phyloP scores from a whole-genome alignment of 2,113 vertebrate genomes.

The Tapirus terrestris region DNA sequence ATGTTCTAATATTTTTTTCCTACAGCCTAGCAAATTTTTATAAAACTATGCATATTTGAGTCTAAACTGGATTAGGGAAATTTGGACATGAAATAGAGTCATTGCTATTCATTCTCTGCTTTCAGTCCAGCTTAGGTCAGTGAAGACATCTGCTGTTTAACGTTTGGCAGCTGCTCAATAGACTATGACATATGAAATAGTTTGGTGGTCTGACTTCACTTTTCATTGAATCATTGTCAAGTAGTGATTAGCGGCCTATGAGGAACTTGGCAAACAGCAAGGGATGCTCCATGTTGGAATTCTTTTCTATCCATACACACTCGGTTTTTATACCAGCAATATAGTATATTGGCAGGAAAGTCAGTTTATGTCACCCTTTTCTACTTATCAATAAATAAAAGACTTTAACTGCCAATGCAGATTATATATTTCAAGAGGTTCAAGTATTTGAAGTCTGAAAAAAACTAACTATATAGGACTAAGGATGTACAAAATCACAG shows the following conservation, averaged over 20 bases:
- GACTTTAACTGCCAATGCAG: slow-evolving; percentile 47
- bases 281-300: slow-evolving; percentile 47
- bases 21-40: not conserved
- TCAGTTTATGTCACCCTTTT: slow-evolving; percentile 48
- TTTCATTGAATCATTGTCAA: slow-evolving; percentile 56
- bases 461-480: not conserved
- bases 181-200: slow-evolving; percentile 6
- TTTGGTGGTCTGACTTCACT: slow-evolving; percentile 56
- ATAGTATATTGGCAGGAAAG: slow-evolving; percentile 59
- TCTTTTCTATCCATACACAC: not conserved
- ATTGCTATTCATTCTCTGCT: not conserved
- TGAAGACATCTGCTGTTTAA: slow-evolving; percentile 66
- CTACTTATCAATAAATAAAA: slow-evolving; percentile 70
- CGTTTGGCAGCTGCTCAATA: slow-evolving; percentile 24
- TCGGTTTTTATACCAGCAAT: slow-evolving; percentile 39
- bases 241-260: slow-evolving; percentile 59
- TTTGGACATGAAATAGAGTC: not conserved
- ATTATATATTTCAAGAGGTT: slow-evolving; percentile 48
- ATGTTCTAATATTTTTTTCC: not conserved
- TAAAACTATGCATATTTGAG: not conserved
- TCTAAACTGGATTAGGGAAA: not conserved
- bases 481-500: not conserved
- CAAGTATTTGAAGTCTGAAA: slow-evolving; percentile 23
- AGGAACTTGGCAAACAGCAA: slow-evolving; percentile 51
- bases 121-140: slow-evolving; percentile 2